Conservation (phyloP, 2,888 invertebrate species). For the Baccha elongata region DNA sequence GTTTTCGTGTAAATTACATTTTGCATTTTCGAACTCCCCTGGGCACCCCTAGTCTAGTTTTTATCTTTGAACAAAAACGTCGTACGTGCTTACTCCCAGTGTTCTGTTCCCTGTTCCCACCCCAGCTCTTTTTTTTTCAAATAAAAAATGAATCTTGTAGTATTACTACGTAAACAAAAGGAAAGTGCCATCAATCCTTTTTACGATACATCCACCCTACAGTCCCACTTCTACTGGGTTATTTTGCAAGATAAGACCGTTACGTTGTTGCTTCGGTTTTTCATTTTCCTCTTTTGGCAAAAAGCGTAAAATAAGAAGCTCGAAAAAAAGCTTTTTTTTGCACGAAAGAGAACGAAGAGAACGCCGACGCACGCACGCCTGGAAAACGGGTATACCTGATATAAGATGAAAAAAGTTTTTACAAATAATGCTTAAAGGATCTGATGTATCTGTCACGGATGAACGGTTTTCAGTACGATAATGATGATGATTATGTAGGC, state of each 20-base stretch:
- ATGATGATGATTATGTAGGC: slow-evolving; percentile 1
- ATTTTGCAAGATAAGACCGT: slow-evolving; percentile 49
- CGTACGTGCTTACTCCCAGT: slow-evolving; percentile 41
- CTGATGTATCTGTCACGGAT: not conserved
- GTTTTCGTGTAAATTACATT: slow-evolving; percentile 64
- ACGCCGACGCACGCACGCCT: slow-evolving; percentile 13
- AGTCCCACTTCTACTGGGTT: slow-evolving; percentile 23
- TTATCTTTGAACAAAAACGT: slow-evolving; percentile 24
- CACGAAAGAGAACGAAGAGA: not conserved
- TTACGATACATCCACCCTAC: slow-evolving; percentile 45
- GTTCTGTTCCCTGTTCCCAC: slow-evolving; percentile 14
- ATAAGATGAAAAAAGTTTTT: not conserved
- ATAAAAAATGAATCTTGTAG: slow-evolving; percentile 60
- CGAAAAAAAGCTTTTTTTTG: slow-evolving; percentile 24
- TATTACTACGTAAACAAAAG: slow-evolving; percentile 62
- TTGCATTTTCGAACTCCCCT: slow-evolving; percentile 4
- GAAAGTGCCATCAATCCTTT: slow-evolving; percentile 67
- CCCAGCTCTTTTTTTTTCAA: slow-evolving; percentile 41
- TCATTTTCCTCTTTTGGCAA: not conserved
- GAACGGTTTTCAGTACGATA: slow-evolving; percentile 3
- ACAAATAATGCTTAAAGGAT: not conserved
- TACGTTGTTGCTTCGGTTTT: slow-evolving; percentile 29
- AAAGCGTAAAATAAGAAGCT: slow-evolving; percentile 22
- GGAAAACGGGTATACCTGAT: not conserved
- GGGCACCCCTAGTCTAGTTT: slow-evolving; percentile 14